Conservation (phyloP, 2,888 invertebrate genomes). For the Vannuccia rotundouncinata region DNA sequence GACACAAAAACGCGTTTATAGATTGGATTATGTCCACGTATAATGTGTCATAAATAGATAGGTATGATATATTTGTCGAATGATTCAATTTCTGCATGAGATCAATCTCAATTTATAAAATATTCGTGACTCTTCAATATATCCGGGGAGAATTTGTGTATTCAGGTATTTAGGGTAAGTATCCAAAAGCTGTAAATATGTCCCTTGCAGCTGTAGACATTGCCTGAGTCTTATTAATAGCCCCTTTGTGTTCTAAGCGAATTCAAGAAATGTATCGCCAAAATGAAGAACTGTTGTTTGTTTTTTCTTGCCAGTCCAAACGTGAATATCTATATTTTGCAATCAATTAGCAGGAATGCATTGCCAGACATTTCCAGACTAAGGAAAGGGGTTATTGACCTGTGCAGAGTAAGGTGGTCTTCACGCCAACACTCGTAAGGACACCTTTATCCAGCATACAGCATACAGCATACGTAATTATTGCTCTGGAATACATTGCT, state of each 20-base stretch:
- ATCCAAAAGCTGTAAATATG: neutral
- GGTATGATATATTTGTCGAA: too few species aligned
- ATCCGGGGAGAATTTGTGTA: neutral
- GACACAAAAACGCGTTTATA: too few species aligned
- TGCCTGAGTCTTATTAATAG: neutral
- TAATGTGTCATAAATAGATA: too few species aligned
- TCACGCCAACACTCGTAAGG: neutral
- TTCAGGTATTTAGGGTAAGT: neutral
- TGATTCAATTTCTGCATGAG: neutral
- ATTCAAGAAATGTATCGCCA: too few species aligned
- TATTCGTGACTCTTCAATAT: neutral
- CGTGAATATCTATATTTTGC: too few species aligned
- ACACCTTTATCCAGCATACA: neutral
- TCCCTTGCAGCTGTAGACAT: neutral
- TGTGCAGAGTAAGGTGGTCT: neutral
- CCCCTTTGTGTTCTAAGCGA: too few species aligned
- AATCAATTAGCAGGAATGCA: neutral
- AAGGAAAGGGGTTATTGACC: neutral
- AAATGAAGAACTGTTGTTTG: neutral
- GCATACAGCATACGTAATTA: too few species aligned
- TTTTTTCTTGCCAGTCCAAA: neutral
- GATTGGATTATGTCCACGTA: too few species aligned
- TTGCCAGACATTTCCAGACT: neutral
- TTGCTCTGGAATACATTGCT: neutral
- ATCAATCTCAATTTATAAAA: neutral